phyloP scores from a whole-genome alignment of 2,888 invertebrate species.

The Pseudanteris insignis region DNA sequence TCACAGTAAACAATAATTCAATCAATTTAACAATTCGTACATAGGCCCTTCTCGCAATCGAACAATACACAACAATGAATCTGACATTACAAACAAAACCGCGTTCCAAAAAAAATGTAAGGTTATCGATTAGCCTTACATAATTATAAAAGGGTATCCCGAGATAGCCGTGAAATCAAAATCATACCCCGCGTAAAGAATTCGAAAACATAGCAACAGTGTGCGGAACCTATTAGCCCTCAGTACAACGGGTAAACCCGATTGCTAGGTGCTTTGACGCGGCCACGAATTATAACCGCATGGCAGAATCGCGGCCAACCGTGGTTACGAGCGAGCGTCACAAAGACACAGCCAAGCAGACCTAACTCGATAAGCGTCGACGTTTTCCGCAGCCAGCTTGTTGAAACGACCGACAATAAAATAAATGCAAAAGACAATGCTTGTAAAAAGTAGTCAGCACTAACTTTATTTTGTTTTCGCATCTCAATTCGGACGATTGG shows the following conservation, averaged over 20 bases:
- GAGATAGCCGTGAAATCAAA: not conserved
- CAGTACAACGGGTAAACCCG: constrained; percentile 6
- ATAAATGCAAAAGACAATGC: constrained; percentile 48
- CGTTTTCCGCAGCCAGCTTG: too few species aligned
- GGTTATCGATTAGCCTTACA: not conserved
- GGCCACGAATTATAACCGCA: constrained; percentile 8
- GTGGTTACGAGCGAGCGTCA: constrained; percentile 39
- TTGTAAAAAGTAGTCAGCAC: constrained; percentile 67
- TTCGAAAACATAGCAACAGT: constrained; percentile 23
- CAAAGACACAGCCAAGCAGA: too few species aligned
- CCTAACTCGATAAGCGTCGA: too few species aligned
- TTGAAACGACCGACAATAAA: not conserved
- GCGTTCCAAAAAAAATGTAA: not conserved
- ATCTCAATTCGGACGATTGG: constrained; percentile 61
- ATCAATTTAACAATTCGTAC: not conserved
- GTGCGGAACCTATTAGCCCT: constrained; percentile 17
- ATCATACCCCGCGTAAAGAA: not conserved
- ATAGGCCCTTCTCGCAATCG: not conserved
- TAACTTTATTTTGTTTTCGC: constrained; percentile 64
- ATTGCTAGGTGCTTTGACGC: constrained; percentile 2
- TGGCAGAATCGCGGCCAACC: constrained; percentile 21
- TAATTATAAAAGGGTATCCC: not conserved
- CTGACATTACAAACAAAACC: not conserved
- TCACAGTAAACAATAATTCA: not conserved
- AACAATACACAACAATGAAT: too few species aligned